Evolutionary conservation across 2,797 vertebrate genomes (phyloP).

Genomic region (Enteromius radiatus): DNA sequence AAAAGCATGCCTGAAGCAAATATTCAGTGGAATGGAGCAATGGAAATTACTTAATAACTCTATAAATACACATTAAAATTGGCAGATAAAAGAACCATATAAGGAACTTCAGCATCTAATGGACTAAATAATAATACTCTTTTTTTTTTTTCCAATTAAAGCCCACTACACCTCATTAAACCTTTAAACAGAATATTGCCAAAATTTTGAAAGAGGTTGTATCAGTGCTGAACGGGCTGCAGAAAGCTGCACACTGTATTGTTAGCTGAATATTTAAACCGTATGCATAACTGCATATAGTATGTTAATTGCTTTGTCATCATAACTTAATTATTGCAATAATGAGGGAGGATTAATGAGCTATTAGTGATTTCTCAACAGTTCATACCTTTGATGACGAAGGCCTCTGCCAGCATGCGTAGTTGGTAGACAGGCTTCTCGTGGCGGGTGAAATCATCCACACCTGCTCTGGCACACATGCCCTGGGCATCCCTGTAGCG

Average conservation of each 20-base stretch:
- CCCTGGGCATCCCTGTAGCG: slow-evolving; percentile 92
- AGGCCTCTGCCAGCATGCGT: slow-evolving; percentile 91
- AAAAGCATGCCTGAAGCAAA: slow-evolving; percentile 47
- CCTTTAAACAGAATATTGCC: neutral
- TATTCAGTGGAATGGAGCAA: slow-evolving; percentile 52
- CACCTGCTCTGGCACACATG: slow-evolving; percentile 91
- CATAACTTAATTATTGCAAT: neutral
- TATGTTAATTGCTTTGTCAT: neutral
- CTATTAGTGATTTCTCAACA: neutral
- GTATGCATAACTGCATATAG: neutral
- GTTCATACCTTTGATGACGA: slow-evolving; percentile 92
- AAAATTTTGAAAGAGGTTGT: neutral
- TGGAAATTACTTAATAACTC: slow-evolving; percentile 44
- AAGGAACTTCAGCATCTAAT: slow-evolving; percentile 17
- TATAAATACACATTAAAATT: slow-evolving; percentile 36
- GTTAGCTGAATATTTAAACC: neutral
- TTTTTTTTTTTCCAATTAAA: neutral
- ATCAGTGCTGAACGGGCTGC: neutral
- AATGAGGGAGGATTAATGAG: slow-evolving; percentile 4
- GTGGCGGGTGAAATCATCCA: slow-evolving; percentile 87
- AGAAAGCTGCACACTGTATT: neutral
- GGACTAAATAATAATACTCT: neutral
- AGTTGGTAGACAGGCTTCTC: slow-evolving; percentile 89
- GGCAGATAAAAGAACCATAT: slow-evolving; percentile 35
- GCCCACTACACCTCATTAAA: neutral